Evolutionary conservation across 2,888 invertebrate species (phyloP), one percentile per base, ranked within the genome.

Genomic region (Zele albiditarsus): DNA sequence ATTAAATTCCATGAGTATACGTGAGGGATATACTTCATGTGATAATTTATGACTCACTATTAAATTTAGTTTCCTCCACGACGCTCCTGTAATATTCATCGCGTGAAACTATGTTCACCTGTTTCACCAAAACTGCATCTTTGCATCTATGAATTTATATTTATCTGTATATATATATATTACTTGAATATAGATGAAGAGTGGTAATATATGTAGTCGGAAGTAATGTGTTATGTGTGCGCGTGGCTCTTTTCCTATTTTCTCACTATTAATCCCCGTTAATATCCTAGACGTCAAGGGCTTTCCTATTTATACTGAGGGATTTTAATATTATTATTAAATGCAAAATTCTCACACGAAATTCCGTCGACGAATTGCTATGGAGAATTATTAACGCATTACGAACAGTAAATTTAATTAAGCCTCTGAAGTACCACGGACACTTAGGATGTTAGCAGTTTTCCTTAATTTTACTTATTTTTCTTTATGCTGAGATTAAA

Each of bases 101-200:
- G 20, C 53, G 20, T 53, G 20, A 1, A 53, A 53, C 53, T 5
- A 53, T 53, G 20, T 53, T 53, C 53, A 20, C 23, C 20, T 53
- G 20, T 23, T 53, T 53, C 6, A n/a, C 4, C 20, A n/a, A 23
- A 53, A 53, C 0, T 53, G n/a, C 20, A 53, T 53, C 6, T 10
- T 20, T 53, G 23, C 53, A 53, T 20, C n/a, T 10, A 23, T 20
- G n/a, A 53, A 53, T 20, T n/a, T 53, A 53, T 53, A 53, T 3
- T 33, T 33, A 33, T 33, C 3, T 33, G 12, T 42, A 20, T 5
- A n/a, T 53, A 53, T 53, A 46, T 14, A 5, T n/a, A n/a, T n/a
- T n/a, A 46, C 46, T 46, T 46, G 46, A 46, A 46, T 46, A 46
- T 46, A 46, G n/a, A 46, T 46, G 46, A 46, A 46, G 46, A n/a